These are phyloP conservation scores for Oreotrochilus melanogaster DNA, from an alignment of 2,113 vertebrate genomes.

Conservation along the genomic window DNA sequence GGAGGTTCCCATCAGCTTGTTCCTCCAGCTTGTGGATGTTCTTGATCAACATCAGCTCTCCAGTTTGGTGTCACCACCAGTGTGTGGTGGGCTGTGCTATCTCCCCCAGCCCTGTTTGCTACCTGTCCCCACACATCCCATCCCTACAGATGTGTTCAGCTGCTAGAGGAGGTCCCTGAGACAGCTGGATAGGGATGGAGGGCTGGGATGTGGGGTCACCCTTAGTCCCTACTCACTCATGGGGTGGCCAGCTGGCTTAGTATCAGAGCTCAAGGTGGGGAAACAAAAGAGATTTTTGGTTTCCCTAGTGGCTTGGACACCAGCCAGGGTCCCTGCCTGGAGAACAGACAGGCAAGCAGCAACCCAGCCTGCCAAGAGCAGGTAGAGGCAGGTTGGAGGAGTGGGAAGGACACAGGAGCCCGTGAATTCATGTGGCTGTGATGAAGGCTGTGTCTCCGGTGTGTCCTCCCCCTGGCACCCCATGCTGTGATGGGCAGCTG, in stretches of 20 bases:
- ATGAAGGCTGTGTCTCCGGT: background rate
- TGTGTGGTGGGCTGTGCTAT: rapidly evolving
- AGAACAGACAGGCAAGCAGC: background rate
- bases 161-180: rapidly evolving
- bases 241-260: rapidly evolving
- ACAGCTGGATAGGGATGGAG: rapidly evolving
- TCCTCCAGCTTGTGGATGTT: background rate
- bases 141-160: background rate
- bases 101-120: background rate
- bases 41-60: background rate
- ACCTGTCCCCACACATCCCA: background rate
- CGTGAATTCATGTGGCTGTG: background rate
- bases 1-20: background rate
- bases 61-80: background rate
- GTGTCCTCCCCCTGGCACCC: background rate
- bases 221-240: background rate
- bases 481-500: rapidly evolving
- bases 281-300: background rate
- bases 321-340: background rate
- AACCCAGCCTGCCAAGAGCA: background rate
- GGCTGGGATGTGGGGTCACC: rapidly evolving
- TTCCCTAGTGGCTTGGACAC: background rate
- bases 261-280: background rate
- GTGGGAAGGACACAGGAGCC: background rate
- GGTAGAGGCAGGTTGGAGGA: background rate